A percentile compares a stretch with the other conserved stretches of the same genome.
Evolutionary conservation across 64 coral and sea anemone species (phyloP).

Genomic region (Platygyra sinensis): DNA sequence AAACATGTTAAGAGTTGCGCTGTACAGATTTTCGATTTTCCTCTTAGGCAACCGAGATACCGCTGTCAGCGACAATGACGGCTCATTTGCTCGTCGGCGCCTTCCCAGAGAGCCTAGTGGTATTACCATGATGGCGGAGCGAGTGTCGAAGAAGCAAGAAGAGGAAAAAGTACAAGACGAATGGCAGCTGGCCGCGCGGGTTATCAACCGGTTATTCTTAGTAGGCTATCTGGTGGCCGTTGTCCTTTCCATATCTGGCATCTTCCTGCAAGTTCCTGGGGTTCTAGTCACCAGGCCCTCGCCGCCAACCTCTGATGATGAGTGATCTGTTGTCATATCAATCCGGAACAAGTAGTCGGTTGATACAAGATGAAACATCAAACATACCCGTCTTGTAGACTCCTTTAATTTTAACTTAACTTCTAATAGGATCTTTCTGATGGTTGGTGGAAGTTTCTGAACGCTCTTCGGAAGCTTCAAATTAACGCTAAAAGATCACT

Average conservation of each 20-base stretch:
- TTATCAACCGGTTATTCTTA: constrained; percentile 83
- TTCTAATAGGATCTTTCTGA: no score
- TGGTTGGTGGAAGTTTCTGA: no score
- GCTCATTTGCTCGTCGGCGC: constrained; percentile 1
- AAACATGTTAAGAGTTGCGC: no score
- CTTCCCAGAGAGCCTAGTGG: constrained; percentile 50
- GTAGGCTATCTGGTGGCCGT: constrained; percentile 62
- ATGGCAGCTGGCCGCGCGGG: constrained; percentile 86
- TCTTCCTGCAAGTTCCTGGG: constrained; percentile 63
- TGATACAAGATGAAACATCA: no score
- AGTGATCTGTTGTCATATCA: no score
- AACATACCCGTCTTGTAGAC: no score
- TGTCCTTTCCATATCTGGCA: constrained; percentile 58
- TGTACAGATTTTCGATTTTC: neutral
- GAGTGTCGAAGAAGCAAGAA: constrained; percentile 68
- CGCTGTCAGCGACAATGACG: neutral
- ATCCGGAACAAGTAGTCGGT: no score
- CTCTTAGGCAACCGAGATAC: neutral
- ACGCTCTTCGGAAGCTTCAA: no score
- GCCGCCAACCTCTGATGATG: constrained; percentile 17
- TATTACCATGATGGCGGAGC: constrained; percentile 75
- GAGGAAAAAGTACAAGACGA: constrained; percentile 75
- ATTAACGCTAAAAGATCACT: no score
- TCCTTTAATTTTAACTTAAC: no score
- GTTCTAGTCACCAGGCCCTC: constrained; percentile 26